Evolutionary conservation across 2,888 invertebrate genomes (phyloP).

Genomic region (Drosophila mimica): DNA sequence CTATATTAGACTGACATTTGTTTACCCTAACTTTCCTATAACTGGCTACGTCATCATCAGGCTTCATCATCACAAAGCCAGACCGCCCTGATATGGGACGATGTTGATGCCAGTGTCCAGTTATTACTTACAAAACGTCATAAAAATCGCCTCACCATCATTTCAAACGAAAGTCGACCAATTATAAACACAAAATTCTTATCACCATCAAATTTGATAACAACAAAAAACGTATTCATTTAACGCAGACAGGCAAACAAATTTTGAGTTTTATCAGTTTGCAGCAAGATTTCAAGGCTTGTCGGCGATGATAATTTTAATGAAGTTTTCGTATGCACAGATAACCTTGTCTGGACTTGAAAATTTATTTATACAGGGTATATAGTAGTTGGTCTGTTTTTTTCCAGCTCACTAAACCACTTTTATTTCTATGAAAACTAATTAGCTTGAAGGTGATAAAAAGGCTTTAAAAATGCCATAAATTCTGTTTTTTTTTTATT

Average conservation of each 20-base stretch:
- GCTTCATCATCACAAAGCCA: conserved; percentile 21
- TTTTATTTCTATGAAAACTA: neutral
- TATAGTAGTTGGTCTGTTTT: neutral
- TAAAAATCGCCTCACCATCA: conserved; percentile 38
- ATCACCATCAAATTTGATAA: conserved; percentile 32
- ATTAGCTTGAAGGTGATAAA: neutral
- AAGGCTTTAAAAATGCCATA: neutral
- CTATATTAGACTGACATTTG: conserved; percentile 46
- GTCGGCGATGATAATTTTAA: conserved; percentile 23
- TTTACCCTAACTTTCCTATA: conserved; percentile 14
- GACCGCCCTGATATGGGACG: conserved; percentile 25
- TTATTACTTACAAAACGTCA: conserved; percentile 60
- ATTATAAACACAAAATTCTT: conserved; percentile 40
- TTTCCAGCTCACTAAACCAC: neutral
- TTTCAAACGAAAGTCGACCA: conserved; percentile 18
- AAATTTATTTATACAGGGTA: conserved; percentile 1
- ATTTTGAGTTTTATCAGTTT: conserved; percentile 42
- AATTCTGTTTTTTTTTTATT: too few relatives aligned
- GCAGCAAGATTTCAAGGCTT: conserved; percentile 41
- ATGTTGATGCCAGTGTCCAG: conserved; percentile 35
- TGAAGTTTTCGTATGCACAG: conserved; percentile 10
- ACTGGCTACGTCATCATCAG: conserved; percentile 53
- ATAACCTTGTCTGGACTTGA: neutral
- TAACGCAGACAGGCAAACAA: conserved; percentile 26
- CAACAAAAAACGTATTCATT: conserved; percentile 25